Percentiles rank a stretch among this genome's conserved stretches.
These are phyloP conservation scores for Maniola jurtina DNA, from an alignment of 1,140 invertebrate species.

Conservation along the genomic window DNA sequence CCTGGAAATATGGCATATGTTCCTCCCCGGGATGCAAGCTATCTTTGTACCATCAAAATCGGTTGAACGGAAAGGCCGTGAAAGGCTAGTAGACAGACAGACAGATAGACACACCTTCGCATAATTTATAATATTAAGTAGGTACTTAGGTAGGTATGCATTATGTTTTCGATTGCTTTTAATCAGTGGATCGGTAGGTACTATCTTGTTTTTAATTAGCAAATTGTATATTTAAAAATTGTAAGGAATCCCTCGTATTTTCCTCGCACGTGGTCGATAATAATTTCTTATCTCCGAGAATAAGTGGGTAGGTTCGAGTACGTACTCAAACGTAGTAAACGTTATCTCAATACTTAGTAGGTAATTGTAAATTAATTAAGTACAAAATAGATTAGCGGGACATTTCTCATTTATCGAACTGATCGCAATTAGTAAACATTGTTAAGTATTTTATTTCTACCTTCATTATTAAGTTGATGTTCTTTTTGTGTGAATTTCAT, in stretches of 20 bases:
- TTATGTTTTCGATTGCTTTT: neutral
- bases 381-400: neutral
- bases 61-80: no score
- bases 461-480: slow-evolving; percentile 1
- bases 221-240: slow-evolving; percentile 6
- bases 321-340: slow-evolving; percentile 21
- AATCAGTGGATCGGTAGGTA: no score
- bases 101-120: no score
- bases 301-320: neutral
- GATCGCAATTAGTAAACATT: neutral
- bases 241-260: neutral
- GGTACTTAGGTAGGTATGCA: no score
- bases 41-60: no score
- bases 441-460: neutral
- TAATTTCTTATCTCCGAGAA: slow-evolving; percentile 1
- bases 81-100: no score
- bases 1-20: no score
- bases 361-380: slow-evolving; percentile 19
- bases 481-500: slow-evolving; percentile 1
- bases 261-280: neutral
- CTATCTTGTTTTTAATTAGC: slow-evolving; percentile 1
- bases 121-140: no score
- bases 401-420: neutral
- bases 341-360: slow-evolving; percentile 27
- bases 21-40: no score